A percentile compares a stretch with the other conserved stretches of the same genome.
Evolutionary conservation across 1,140 invertebrate genomes (phyloP).

Genomic region (Bombyx mori): ASM3026992v2 NC_085116.1:16267001-16267500

Average conservation of each 20-base stretch:
- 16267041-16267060: too few species aligned
- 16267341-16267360: conserved; percentile 46
- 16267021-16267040: too few species aligned
- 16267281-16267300: conserved; percentile 10
- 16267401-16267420: conserved; percentile 71
- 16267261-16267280: conserved; percentile 3
- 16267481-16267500: conserved; percentile 65
- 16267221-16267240: background rate
- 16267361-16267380: conserved; percentile 37
- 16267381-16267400: conserved; percentile 47
- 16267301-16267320: conserved; percentile 28
- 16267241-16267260: background rate
- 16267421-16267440: conserved; percentile 63
- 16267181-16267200: conserved; percentile 25
- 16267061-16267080: too few species aligned
- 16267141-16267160: conserved; percentile 79
- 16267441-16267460: conserved; percentile 72
- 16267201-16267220: background rate
- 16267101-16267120: conserved; percentile 77
- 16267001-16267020: too few species aligned
- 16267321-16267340: conserved; percentile 32
- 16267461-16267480: conserved; percentile 74
- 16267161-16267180: conserved; percentile 79
- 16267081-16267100: too few species aligned
- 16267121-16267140: conserved; percentile 75